Base-by-base conservation (phyloP, 1,140 invertebrate genomes). In the Pseudoatta argentina region DNA sequence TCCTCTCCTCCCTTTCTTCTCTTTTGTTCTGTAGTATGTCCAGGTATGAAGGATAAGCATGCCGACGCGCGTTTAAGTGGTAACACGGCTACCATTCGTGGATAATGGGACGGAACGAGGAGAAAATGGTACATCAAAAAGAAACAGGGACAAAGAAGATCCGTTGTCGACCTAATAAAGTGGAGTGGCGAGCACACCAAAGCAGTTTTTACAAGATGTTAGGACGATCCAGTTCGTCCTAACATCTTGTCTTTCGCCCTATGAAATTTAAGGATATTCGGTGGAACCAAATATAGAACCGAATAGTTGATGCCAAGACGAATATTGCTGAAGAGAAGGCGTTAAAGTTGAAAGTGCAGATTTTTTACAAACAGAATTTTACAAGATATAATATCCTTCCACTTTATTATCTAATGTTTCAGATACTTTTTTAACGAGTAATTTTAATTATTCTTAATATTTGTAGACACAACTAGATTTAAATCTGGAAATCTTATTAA, bases 101-200 rank as follows among this genome's bases (percentile, higher is more conserved):
- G 87, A 91, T 91, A 91, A 90, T 91, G 83, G 89, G 66, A 86
- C 72, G 86, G 87, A 91, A 91, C 87, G 89, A 81, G 48, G 86
- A 67, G 87, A 91, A 91, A 90, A 91, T 88, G 89, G 78, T 64
- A 87, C 89, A 78, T 88, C 86, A 91, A 87, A 90, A 89, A 91
- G 89, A 87, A 91, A 83, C 78, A 76, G 55, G 77, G 89, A 91
- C 89, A 91, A 91, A 91, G 78, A 57, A 61, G 75, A 61, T 57
- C 77, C 66, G 72, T 75, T 86, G 89, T 83, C 72, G 82, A 55
- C 30, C 72, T 91, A 86, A 91, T 91, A 90, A 90, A 91, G 76
- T 57, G 69, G 21, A 87, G 71, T 77, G 53, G 57, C 39, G 64
- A 82, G 53, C 81, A 86, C 18, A 51, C 57, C 72, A 51, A 21